Evolutionary conservation across 1,140 invertebrate genomes (phyloP).

Genomic region (Hylaeus volcanicus): DNA sequence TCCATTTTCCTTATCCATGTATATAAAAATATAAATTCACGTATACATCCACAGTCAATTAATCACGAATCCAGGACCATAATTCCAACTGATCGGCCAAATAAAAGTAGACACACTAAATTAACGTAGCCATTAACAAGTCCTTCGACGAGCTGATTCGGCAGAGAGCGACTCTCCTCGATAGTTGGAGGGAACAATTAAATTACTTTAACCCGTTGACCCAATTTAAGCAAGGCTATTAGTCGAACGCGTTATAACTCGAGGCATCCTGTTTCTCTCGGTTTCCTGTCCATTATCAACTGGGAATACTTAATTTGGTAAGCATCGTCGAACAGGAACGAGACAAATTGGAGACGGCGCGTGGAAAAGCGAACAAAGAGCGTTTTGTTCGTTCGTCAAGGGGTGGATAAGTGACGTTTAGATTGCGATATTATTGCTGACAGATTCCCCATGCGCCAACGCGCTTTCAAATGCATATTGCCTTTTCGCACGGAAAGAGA

Average conservation of each 20-base stretch:
- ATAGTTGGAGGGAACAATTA: slow-evolving; percentile 29
- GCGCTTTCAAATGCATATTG: too few relatives aligned
- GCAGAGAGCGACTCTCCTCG: background rate
- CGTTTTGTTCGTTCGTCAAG: background rate
- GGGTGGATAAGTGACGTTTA: background rate
- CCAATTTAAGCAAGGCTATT: slow-evolving; percentile 23
- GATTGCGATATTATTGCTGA: background rate
- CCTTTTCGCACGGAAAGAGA: too few relatives aligned
- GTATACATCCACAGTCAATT: background rate
- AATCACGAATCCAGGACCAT: background rate
- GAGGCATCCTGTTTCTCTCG: slow-evolving; percentile 24
- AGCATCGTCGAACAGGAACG: background rate
- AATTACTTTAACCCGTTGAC: slow-evolving; percentile 28
- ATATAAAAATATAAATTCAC: background rate
- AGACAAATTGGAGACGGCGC: background rate
- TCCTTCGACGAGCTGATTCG: background rate
- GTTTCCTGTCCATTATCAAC: slow-evolving; percentile 10
- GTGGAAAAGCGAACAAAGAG: background rate
- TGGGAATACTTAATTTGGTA: slow-evolving; percentile 12
- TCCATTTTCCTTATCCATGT: too few relatives aligned
- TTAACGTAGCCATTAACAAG: slow-evolving; percentile 5
- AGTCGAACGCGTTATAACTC: slow-evolving; percentile 30
- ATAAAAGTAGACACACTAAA: background rate
- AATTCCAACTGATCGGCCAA: background rate
- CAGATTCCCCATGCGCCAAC: too few relatives aligned